Conservation (phyloP, 2,888 invertebrate species). For the Eupsilia transversa region DNA sequence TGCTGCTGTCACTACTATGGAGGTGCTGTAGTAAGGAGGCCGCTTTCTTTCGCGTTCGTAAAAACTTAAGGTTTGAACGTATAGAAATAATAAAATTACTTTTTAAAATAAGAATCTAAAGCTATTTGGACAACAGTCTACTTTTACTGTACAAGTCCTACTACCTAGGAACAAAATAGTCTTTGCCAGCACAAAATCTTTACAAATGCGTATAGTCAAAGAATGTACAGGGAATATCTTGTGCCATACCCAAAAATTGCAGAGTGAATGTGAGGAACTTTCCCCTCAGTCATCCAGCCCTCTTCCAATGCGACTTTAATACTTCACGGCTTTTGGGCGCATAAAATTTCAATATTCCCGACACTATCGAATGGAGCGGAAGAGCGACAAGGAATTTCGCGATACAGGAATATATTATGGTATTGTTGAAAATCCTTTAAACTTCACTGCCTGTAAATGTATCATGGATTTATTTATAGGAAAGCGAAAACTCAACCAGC, state of each 20-base stretch:
- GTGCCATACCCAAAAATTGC: slow-evolving; percentile 37
- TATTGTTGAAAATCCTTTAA: slow-evolving; percentile 38
- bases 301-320: slow-evolving; percentile 65
- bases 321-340: slow-evolving; percentile 65
- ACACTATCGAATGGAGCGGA: slow-evolving; percentile 63
- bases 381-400: slow-evolving; percentile 57
- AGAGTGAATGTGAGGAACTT: slow-evolving; percentile 50
- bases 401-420: slow-evolving; percentile 42
- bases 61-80: too few relatives aligned
- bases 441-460: slow-evolving; percentile 26
- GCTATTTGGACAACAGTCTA: not conserved
- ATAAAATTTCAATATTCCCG: slow-evolving; percentile 68
- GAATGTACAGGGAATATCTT: slow-evolving; percentile 46
- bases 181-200: not conserved
- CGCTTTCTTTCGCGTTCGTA: too few relatives aligned
- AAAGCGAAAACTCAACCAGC: not conserved
- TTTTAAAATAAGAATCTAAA: not conserved
- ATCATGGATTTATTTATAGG: slow-evolving; percentile 23
- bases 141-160: too few relatives aligned
- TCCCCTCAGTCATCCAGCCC: slow-evolving; percentile 50
- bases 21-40: too few relatives aligned
- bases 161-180: not conserved
- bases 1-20: too few relatives aligned
- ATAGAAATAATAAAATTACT: too few relatives aligned
- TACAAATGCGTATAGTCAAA: not conserved